Percentiles rank a stretch among this genome's conserved stretches.
These are phyloP conservation scores for Solenopsis fugax DNA, from an alignment of 1,140 invertebrate genomes.

Conservation along the genomic window DNA sequence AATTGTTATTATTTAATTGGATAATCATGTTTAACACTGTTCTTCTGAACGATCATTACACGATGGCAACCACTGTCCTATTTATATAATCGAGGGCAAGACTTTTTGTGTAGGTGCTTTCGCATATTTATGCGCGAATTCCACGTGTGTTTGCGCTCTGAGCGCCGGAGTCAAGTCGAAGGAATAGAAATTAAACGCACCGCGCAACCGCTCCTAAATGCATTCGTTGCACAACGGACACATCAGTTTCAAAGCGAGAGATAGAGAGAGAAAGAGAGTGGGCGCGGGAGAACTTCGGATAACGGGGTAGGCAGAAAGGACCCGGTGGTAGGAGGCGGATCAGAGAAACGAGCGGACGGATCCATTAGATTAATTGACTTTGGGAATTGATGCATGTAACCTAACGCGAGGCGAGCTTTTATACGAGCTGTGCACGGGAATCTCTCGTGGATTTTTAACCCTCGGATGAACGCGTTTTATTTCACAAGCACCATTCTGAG, in stretches of 20 bases:
- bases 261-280: not conserved
- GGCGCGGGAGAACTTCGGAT: not conserved
- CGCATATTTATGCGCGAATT: constrained; percentile 27
- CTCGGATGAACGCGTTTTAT: constrained; percentile 20
- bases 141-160: constrained; percentile 59
- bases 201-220: constrained; percentile 77
- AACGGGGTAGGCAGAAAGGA: constrained; percentile 4
- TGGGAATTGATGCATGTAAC: constrained; percentile 63
- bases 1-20: no score
- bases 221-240: constrained; percentile 78
- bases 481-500: constrained; percentile 27
- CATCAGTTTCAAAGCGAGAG: constrained; percentile 49
- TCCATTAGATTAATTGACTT: constrained; percentile 79
- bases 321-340: not conserved
- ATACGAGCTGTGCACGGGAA: constrained; percentile 3
- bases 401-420: constrained; percentile 24
- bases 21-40: no score
- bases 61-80: not conserved
- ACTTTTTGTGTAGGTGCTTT: not conserved
- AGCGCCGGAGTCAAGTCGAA: constrained; percentile 14
- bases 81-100: not conserved
- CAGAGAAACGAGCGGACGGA: constrained; percentile 59
- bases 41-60: not conserved
- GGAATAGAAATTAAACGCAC: constrained; percentile 80
- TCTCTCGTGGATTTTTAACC: constrained; percentile 43